Evolutionary conservation across 2,797 vertebrate genomes (phyloP).

Genomic region (Danio jaintianensis): DNA sequence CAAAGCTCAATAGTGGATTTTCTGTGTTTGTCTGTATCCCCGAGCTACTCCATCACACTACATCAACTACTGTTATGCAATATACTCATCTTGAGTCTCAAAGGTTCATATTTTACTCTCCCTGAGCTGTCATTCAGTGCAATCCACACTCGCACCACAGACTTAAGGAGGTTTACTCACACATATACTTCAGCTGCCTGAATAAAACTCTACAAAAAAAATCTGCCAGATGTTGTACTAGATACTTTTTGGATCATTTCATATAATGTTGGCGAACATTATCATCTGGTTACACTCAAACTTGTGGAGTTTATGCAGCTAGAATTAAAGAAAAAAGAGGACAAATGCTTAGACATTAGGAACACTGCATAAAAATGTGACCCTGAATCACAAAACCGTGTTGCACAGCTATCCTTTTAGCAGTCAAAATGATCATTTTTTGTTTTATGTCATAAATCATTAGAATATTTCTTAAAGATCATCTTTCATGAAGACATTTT

Average conservation of each 20-base stretch:
- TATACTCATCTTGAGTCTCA: slow-evolving; percentile 32
- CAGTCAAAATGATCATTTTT: not conserved
- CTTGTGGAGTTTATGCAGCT: not conserved
- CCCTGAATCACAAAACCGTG: not conserved
- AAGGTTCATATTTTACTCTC: slow-evolving; percentile 29
- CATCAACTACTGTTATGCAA: slow-evolving; percentile 34
- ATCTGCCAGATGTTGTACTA: not conserved
- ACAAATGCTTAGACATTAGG: not conserved
- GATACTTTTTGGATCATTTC: not conserved
- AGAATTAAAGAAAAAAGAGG: not conserved
- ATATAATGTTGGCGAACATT: not conserved
- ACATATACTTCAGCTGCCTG: too few relatives aligned
- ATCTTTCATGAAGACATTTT: too few relatives aligned
- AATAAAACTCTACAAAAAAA: not conserved
- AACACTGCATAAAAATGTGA: not conserved
- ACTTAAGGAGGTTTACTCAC: not conserved
- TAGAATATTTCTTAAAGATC: too few relatives aligned
- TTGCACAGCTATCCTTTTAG: too few relatives aligned
- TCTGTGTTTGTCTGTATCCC: slow-evolving; percentile 35
- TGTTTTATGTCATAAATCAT: too few relatives aligned
- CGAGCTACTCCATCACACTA: slow-evolving; percentile 26
- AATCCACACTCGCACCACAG: slow-evolving; percentile 1
- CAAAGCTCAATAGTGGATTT: slow-evolving; percentile 11
- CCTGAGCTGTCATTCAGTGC: slow-evolving; percentile 17
- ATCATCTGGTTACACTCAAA: not conserved